Conservation (phyloP, 2,797 vertebrate species). For the Trachurus trachurus region DNA sequence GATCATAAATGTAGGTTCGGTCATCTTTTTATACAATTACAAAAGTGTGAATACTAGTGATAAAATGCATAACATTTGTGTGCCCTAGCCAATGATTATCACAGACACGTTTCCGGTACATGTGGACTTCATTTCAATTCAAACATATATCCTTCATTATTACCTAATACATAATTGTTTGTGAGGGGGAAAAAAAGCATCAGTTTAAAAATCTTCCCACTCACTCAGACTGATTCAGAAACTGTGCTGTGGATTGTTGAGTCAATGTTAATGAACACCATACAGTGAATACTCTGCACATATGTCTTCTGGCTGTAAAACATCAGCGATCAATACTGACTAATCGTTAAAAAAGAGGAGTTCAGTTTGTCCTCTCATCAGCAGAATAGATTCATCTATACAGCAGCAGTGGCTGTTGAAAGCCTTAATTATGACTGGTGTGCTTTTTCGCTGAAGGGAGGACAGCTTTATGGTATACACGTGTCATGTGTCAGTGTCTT, state of each 20-base stretch:
- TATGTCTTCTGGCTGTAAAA: constrained; percentile 53
- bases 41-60: not conserved
- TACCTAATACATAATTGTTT: not conserved
- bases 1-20: not conserved
- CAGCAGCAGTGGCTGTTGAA: not conserved
- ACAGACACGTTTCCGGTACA: too few relatives aligned
- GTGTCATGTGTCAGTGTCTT: constrained; percentile 11
- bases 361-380: constrained; percentile 55
- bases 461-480: constrained; percentile 29
- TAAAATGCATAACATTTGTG: not conserved
- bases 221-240: constrained; percentile 1
- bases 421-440: constrained; percentile 18
- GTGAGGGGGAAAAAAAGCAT: not conserved
- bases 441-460: constrained; percentile 4
- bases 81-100: too few relatives aligned
- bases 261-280: constrained; percentile 31
- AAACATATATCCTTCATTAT: not conserved
- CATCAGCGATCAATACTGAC: constrained; percentile 45
- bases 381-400: constrained; percentile 24
- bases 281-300: constrained; percentile 26
- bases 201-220: not conserved
- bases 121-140: not conserved
- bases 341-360: constrained; percentile 36
- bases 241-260: not conserved
- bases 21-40: not conserved